Percentiles rank a stretch among this genome's conserved stretches.
Conservation (phyloP, 2,113 vertebrate genomes). For the Cavia porcellus region DNA sequence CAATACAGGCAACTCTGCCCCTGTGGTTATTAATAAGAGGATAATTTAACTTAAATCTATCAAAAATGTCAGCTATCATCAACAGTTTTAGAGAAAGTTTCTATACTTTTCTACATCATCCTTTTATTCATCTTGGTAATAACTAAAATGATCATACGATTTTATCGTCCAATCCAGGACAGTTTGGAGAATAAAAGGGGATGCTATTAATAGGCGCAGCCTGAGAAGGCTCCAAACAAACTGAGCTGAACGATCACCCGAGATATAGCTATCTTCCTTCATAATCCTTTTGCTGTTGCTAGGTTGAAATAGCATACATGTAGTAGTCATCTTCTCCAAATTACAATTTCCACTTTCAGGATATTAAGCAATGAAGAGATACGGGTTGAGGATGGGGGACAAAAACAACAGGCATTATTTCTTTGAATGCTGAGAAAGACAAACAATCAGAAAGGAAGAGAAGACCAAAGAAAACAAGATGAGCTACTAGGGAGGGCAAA, state of each 20-base stretch:
- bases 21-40: conserved; percentile 23
- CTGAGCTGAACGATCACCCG: neutral
- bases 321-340: neutral
- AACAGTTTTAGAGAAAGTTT: conserved; percentile 42
- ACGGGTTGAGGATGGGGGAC: neutral
- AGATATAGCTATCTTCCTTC: neutral
- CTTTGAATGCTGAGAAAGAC: conserved; percentile 40
- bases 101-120: neutral
- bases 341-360: neutral
- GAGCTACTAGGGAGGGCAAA: neutral
- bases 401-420: neutral
- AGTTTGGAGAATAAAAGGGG: conserved; percentile 41
- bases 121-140: neutral
- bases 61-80: conserved; percentile 19
- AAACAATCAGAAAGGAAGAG: neutral
- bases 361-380: neutral
- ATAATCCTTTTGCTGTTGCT: neutral
- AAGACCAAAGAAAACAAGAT: conserved; percentile 36
- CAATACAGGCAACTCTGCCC: neutral
- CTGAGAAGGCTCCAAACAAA: neutral
- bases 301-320: neutral
- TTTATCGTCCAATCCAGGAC: conserved; percentile 23
- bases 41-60: neutral
- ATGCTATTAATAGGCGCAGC: neutral
- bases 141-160: neutral